Conservation (phyloP, 1,140 invertebrate species). For the Rhagoletis pomonella region DNA sequence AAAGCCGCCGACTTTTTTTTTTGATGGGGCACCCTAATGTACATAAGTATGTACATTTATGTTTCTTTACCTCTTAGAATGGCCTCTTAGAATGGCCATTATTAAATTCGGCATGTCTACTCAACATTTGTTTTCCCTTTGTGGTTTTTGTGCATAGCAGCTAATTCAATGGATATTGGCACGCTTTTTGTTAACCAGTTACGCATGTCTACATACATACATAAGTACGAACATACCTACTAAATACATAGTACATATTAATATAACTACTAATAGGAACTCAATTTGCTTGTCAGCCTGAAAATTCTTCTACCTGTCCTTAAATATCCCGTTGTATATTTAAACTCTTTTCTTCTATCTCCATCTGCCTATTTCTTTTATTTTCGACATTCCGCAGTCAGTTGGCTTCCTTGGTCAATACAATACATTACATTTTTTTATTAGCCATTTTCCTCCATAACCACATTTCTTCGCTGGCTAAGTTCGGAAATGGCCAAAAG, state of each 20-base stretch:
- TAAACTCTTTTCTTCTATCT: neutral
- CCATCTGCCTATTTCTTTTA: neutral
- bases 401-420: neutral
- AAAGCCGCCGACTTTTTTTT: neutral
- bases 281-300: no score
- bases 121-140: neutral
- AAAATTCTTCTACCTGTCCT: neutral
- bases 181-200: neutral
- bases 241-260: neutral
- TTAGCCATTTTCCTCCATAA: neutral
- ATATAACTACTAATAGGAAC: neutral
- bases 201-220: neutral
- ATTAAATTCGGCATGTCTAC: neutral
- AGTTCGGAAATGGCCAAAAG: neutral
- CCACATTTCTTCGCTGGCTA: no score
- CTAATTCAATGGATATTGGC: neutral
- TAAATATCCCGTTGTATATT: neutral
- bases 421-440: slow-evolving; percentile 9
- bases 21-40: neutral
- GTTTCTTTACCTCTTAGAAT: neutral
- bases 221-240: neutral
- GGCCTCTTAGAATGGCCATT: neutral
- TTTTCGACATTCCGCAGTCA: neutral
- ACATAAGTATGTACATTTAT: neutral
- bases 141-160: neutral